phyloP scores from a whole-genome alignment of 2,113 vertebrate species.

The Trogon melanurus region DNA sequence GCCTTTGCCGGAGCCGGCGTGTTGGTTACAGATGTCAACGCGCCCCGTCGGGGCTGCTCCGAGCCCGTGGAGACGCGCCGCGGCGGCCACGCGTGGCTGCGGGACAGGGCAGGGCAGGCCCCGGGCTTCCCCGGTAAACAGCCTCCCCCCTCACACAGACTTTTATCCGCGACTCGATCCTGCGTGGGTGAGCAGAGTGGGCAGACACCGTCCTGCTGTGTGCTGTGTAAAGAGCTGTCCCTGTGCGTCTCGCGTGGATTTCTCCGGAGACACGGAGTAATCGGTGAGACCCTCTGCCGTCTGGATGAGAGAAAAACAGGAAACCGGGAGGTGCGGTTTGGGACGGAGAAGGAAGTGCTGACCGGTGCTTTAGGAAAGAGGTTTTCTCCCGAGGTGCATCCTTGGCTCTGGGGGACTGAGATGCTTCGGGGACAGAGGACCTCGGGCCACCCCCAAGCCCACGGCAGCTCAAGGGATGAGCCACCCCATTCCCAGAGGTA shows the following conservation, averaged over 20 bases:
- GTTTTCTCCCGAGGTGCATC: neutral
- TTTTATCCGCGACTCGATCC: neutral
- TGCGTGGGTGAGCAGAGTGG: neutral
- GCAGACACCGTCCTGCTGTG: no score
- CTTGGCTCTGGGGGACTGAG: neutral
- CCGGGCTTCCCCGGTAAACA: neutral
- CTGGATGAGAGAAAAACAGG: accelerated
- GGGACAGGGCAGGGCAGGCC: neutral
- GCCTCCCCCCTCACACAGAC: no score
- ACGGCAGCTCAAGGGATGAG: neutral
- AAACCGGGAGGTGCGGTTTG: neutral
- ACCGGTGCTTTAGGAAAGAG: neutral
- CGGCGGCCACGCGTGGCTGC: neutral
- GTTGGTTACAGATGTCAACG: conserved; percentile 67
- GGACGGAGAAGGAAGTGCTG: neutral
- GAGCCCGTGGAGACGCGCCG: neutral
- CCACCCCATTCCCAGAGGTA: neutral
- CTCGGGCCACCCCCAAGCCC: neutral
- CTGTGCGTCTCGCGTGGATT: neutral
- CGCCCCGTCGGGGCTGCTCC: conserved; percentile 41
- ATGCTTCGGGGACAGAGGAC: neutral
- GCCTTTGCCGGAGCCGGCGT: conserved; percentile 59
- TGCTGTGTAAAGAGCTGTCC: neutral
- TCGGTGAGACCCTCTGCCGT: neutral
- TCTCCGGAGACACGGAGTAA: accelerated